phyloP scores from a whole-genome alignment of 2,113 vertebrate genomes.

The Phycodurus eques region DNA sequence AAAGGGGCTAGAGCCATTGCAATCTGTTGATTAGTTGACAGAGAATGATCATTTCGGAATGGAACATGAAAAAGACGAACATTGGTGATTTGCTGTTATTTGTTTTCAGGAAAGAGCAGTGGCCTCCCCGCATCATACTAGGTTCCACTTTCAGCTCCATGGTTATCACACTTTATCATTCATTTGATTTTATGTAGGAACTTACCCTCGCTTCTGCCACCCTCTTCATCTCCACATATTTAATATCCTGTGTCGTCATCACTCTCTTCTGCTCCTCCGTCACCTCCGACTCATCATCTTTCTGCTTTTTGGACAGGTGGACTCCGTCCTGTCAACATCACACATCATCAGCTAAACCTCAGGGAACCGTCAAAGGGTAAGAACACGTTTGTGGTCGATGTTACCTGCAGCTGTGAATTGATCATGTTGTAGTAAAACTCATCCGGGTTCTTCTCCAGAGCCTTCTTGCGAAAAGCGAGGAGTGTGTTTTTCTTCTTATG shows the following conservation, averaged over 20 bases:
- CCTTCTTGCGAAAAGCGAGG: slow-evolving; percentile 85
- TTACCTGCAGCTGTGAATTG: slow-evolving; percentile 80
- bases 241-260: slow-evolving; percentile 91
- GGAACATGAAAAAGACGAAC: too few relatives aligned
- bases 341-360: not conserved
- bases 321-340: slow-evolving; percentile 81
- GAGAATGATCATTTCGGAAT: too few relatives aligned
- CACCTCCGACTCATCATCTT: slow-evolving; percentile 72
- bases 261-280: slow-evolving; percentile 89
- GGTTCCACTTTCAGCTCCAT: not conserved
- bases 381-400: not conserved
- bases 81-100: too few relatives aligned
- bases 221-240: slow-evolving; percentile 94
- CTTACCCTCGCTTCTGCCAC: slow-evolving; percentile 86
- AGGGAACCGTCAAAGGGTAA: not conserved
- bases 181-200: too few relatives aligned
- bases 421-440: slow-evolving; percentile 98
- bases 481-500: slow-evolving; percentile 89
- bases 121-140: not conserved
- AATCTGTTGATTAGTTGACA: too few relatives aligned
- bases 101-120: not conserved
- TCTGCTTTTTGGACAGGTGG: slow-evolving; percentile 75
- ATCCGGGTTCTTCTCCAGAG: slow-evolving; percentile 93
- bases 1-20: too few relatives aligned
- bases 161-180: not conserved